Conservation (phyloP, 2,797 vertebrate species). For the Gymnoscopelus braueri region DNA sequence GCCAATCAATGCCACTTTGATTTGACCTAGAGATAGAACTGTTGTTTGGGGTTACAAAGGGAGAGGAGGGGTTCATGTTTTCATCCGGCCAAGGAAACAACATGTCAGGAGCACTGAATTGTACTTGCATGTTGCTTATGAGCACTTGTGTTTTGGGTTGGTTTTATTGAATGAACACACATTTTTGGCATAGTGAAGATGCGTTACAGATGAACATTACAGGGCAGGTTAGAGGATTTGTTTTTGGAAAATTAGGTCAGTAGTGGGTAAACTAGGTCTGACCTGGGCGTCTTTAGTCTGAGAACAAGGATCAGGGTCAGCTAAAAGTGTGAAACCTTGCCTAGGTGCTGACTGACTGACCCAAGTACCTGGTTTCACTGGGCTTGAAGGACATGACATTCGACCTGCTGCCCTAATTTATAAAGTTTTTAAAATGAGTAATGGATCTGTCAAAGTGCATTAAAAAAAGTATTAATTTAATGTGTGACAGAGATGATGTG, state of each 20-base stretch:
- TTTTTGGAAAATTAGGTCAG: neutral
- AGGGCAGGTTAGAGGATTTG: neutral
- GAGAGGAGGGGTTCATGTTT: neutral
- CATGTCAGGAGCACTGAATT: neutral
- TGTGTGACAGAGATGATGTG: no score
- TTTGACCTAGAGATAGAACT: slow-evolving; percentile 25
- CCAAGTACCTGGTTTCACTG: slow-evolving; percentile 47
- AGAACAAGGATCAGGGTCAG: slow-evolving; percentile 27
- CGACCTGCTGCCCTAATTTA: slow-evolving; percentile 23
- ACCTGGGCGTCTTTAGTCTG: slow-evolving; percentile 19
- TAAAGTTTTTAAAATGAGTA: slow-evolving; percentile 15
- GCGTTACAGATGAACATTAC: neutral
- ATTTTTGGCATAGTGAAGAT: slow-evolving; percentile 4
- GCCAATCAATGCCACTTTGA: slow-evolving; percentile 37
- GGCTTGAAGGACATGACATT: slow-evolving; percentile 48
- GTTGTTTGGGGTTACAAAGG: slow-evolving; percentile 10
- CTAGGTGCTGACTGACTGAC: slow-evolving; percentile 56
- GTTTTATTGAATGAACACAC: neutral
- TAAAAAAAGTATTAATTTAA: no score
- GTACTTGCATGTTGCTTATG: neutral
- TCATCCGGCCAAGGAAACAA: neutral
- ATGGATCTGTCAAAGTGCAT: neutral
- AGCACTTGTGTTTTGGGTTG: neutral
- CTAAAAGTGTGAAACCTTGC: slow-evolving; percentile 57
- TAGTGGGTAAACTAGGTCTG: slow-evolving; percentile 19